phyloP scores from a whole-genome alignment of 2,113 vertebrate species.

The Pachycephala philippinensis region DNA sequence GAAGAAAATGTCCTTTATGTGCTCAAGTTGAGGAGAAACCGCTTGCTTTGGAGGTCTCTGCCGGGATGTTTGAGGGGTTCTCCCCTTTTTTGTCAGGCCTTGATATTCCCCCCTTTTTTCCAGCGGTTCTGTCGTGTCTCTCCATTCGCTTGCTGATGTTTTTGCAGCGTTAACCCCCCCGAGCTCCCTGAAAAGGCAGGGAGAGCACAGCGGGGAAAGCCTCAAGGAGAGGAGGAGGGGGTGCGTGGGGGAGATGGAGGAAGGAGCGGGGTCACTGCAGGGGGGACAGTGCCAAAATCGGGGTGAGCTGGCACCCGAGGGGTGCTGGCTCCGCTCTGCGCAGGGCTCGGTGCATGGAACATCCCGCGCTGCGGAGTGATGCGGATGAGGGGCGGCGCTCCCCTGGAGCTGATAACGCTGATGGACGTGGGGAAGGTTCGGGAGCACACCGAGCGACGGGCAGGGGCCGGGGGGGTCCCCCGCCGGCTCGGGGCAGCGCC shows the following conservation, averaged over 20 bases:
- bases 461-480: background rate
- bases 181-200: background rate
- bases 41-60: background rate
- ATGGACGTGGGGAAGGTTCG: rapidly evolving
- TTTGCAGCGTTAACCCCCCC: background rate
- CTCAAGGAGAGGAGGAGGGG: background rate
- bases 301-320: background rate
- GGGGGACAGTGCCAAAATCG: rapidly evolving
- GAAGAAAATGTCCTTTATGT: conserved; percentile 12
- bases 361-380: rapidly evolving
- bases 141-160: background rate
- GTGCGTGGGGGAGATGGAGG: rapidly evolving
- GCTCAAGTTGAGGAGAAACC: background rate
- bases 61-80: background rate
- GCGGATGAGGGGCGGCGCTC: rapidly evolving
- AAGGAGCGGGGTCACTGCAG: background rate
- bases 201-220: background rate
- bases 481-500: background rate
- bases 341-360: rapidly evolving
- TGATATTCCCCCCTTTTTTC: background rate
- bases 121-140: background rate
- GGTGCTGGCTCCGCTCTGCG: background rate
- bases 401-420: background rate
- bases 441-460: background rate
- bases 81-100: background rate